Conservation (phyloP, 2,113 vertebrate species). For the Colistium nudipinnis region DNA sequence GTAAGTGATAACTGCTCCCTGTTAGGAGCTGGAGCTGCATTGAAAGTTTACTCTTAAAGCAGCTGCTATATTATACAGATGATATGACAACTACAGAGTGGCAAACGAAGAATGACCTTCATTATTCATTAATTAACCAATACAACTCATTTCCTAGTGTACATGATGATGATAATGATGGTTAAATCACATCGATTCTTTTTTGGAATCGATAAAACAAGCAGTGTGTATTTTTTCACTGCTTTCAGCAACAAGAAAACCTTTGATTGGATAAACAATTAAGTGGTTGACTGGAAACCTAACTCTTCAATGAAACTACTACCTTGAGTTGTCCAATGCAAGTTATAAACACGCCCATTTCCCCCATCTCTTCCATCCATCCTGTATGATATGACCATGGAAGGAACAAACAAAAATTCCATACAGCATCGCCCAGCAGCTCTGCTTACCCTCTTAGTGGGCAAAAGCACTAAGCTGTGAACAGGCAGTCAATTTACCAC, state of each 20-base stretch:
- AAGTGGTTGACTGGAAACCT: not conserved
- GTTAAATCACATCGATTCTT: too few species aligned
- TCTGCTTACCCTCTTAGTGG: not conserved
- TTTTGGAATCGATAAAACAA: too few species aligned
- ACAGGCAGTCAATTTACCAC: not conserved
- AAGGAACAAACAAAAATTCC: not conserved
- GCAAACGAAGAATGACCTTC: too few species aligned
- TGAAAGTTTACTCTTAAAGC: not conserved
- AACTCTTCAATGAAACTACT: not conserved
- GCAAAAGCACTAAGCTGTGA: not conserved
- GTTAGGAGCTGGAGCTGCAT: not conserved
- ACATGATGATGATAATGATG: too few species aligned
- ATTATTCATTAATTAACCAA: too few species aligned
- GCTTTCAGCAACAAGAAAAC: too few species aligned
- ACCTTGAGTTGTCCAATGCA: not conserved
- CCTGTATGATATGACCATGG: not conserved
- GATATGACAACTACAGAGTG: too few species aligned
- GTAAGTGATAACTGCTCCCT: not conserved
- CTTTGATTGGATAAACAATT: not conserved
- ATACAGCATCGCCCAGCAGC: not conserved
- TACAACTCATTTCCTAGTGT: too few species aligned
- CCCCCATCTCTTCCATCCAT: not conserved
- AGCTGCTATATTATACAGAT: too few species aligned
- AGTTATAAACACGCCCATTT: not conserved
- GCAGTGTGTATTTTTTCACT: too few species aligned